phyloP scores from a whole-genome alignment of 1,140 invertebrate genomes.

The Dinoponera quadriceps region DNA sequence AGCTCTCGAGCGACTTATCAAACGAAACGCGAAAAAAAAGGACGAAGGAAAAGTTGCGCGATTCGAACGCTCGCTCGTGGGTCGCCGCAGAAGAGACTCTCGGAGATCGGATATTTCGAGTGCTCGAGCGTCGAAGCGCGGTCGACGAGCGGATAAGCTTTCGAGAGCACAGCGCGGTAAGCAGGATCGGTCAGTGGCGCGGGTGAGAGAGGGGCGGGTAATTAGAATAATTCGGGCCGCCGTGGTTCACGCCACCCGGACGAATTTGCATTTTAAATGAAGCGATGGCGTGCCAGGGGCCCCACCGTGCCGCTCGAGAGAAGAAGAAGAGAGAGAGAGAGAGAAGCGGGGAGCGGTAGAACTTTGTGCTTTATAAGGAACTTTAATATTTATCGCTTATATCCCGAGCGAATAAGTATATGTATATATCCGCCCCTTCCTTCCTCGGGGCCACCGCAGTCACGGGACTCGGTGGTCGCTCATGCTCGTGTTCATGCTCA shows the following conservation, averaged over 20 bases:
- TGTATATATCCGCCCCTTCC: slow-evolving; percentile 76
- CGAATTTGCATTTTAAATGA: slow-evolving; percentile 86
- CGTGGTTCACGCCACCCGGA: slow-evolving; percentile 82
- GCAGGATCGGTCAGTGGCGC: slow-evolving; percentile 47
- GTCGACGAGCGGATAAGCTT: slow-evolving; percentile 57
- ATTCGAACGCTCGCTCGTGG: slow-evolving; percentile 4
- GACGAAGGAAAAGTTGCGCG: neutral
- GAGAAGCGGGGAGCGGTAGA: slow-evolving; percentile 60
- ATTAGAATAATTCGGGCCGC: slow-evolving; percentile 85
- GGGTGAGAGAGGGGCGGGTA: slow-evolving; percentile 74
- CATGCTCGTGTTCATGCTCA: slow-evolving; percentile 54
- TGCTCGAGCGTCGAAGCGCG: neutral
- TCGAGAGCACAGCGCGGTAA: slow-evolving; percentile 55
- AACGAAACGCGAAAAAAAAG: slow-evolving; percentile 8
- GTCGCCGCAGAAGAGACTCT: neutral
- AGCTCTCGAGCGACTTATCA: neutral
- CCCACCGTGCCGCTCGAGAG: slow-evolving; percentile 64
- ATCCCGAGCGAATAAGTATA: slow-evolving; percentile 73
- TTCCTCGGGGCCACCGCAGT: slow-evolving; percentile 57
- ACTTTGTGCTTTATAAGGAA: slow-evolving; percentile 84
- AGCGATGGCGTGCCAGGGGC: slow-evolving; percentile 83
- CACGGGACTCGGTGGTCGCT: slow-evolving; percentile 57
- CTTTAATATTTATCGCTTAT: slow-evolving; percentile 84
- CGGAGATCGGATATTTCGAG: slow-evolving; percentile 35
- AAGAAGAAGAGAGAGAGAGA: slow-evolving; percentile 22